These are phyloP conservation scores for Hormaphis cornu DNA, from an alignment of 1,140 invertebrate genomes.

Conservation along the genomic window DNA sequence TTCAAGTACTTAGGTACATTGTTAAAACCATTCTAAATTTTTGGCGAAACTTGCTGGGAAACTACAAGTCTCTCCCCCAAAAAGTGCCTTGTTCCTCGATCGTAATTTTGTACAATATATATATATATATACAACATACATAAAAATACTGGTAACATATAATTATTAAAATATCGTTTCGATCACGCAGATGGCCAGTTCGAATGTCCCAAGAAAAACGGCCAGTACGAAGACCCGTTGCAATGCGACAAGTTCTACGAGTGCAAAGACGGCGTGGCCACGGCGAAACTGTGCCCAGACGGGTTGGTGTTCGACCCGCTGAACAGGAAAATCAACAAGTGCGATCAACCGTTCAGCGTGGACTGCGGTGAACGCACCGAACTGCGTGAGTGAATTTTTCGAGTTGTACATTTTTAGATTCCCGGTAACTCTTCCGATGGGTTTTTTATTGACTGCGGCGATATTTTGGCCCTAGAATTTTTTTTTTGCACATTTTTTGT, in stretches of 20 bases:
- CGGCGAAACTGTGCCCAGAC: conserved; percentile 69
- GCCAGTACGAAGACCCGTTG: conserved; percentile 63
- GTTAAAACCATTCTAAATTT: no score
- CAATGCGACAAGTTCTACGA: conserved; percentile 82
- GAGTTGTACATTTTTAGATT: not conserved
- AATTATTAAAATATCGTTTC: not conserved
- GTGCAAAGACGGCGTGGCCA: conserved; percentile 61
- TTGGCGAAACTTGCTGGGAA: no score
- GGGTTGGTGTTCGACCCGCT: conserved; percentile 75
- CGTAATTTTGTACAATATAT: no score
- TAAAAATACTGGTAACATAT: not conserved
- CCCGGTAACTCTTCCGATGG: no score
- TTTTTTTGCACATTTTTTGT: no score
- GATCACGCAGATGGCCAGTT: conserved; percentile 43
- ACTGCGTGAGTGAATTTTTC: conserved; percentile 68
- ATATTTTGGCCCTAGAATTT: no score
- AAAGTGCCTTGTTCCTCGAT: no score
- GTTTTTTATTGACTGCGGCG: no score
- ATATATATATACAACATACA: not conserved
- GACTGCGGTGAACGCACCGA: conserved; percentile 75
- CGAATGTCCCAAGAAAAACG: conserved; percentile 66
- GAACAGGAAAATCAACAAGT: conserved; percentile 76
- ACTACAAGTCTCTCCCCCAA: no score
- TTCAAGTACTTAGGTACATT: no score
- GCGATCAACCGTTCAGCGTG: conserved; percentile 81